Evolutionary conservation across 2,113 vertebrate genomes (phyloP).

Genomic region (Aviceda subcristata): DNA sequence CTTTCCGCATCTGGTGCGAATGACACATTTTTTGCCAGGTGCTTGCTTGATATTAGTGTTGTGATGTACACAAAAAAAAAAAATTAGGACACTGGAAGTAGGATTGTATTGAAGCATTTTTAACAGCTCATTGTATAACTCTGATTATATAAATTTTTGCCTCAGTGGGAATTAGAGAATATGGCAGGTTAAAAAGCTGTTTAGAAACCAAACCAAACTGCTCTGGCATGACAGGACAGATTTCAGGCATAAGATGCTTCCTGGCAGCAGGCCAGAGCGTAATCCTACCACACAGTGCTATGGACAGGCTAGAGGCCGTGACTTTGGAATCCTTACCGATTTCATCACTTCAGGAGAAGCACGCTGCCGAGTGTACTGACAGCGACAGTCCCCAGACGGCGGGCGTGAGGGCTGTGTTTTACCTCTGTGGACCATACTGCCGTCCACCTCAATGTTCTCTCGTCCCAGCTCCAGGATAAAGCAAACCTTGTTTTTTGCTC

Average conservation of each 20-base stretch:
- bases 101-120: not conserved
- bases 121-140: not conserved
- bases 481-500: conserved; percentile 1
- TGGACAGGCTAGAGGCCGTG: not conserved
- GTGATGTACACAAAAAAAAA: not conserved
- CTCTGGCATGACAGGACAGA: not conserved
- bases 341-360: not conserved
- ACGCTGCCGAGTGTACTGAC: fast-evolving
- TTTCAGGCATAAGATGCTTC: not conserved
- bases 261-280: not conserved
- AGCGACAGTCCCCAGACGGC: fast-evolving
- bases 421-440: not conserved
- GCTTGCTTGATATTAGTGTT: not conserved
- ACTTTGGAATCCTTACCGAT: not conserved
- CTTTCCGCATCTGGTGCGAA: not conserved
- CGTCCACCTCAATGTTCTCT: not conserved
- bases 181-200: not conserved
- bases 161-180: not conserved
- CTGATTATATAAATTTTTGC: not conserved
- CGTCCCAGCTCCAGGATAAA: not conserved
- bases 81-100: not conserved
- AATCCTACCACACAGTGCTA: not conserved
- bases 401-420: not conserved
- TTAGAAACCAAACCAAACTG: not conserved
- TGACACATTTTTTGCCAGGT: not conserved